Conservation (phyloP, 2,797 vertebrate genomes). For the Arremon brunneinucha region DNA sequence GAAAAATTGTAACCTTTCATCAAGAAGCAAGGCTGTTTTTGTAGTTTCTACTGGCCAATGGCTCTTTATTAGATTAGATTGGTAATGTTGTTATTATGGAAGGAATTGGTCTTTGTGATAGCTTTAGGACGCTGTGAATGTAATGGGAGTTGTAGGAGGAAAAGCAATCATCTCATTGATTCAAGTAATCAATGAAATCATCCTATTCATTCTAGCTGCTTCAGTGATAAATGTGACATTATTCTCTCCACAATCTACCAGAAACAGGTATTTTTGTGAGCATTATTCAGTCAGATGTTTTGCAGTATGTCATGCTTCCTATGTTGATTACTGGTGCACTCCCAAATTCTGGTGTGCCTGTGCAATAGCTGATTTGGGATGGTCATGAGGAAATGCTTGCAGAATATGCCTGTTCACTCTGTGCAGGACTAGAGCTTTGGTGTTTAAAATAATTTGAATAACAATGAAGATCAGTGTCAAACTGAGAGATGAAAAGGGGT, state of each 20-base stretch:
- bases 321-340: not conserved
- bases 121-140: not conserved
- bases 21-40: not conserved
- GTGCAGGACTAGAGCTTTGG: not conserved
- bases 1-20: not conserved
- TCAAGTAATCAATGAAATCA: not conserved
- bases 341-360: not conserved
- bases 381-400: not conserved
- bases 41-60: not conserved
- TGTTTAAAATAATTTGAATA: not conserved
- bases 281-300: not conserved
- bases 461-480: not conserved
- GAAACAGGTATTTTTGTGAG: not conserved
- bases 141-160: not conserved
- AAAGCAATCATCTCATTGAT: not conserved
- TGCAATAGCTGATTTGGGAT: not conserved
- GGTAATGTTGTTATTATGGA: not conserved
- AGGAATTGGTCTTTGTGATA: not conserved
- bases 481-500: not conserved
- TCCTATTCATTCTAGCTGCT: not conserved
- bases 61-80: not conserved
- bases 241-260: rapidly evolving
- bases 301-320: not conserved
- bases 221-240: not conserved
- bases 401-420: not conserved